Evolutionary conservation across 2,113 vertebrate species (phyloP).

Genomic region (Oryzias celebensis): DNA sequence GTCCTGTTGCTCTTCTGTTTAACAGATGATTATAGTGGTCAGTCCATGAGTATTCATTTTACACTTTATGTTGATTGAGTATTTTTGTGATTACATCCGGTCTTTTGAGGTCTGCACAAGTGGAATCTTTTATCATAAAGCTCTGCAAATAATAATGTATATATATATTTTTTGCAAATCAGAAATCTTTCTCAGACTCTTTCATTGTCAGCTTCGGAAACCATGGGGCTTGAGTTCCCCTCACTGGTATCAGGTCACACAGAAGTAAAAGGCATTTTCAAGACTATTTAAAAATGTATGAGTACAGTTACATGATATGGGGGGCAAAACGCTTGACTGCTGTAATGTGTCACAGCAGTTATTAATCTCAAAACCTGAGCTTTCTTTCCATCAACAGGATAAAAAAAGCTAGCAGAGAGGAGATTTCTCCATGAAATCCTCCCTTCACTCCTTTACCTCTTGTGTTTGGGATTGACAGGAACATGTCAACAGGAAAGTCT

Average conservation of each 20-base stretch:
- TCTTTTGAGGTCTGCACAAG: too few species aligned
- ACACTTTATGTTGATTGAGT: too few species aligned
- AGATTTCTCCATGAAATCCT: neutral
- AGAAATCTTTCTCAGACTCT: neutral
- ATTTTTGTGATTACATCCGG: too few species aligned
- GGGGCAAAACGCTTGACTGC: neutral
- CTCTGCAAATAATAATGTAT: too few species aligned
- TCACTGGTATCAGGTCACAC: slow-evolving; percentile 60
- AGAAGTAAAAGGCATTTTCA: slow-evolving; percentile 35
- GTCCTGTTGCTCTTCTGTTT: too few species aligned
- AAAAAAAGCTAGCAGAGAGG: neutral
- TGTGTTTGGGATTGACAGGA: slow-evolving; percentile 33
- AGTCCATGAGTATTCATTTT: too few species aligned
- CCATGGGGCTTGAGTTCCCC: slow-evolving; percentile 15
- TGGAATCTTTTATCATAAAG: too few species aligned
- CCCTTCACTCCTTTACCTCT: neutral
- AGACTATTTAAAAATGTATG: slow-evolving; percentile 66
- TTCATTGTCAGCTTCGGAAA: slow-evolving; percentile 13
- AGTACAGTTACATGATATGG: slow-evolving; percentile 46
- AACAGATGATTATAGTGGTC: too few species aligned
- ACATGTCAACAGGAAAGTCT: slow-evolving; percentile 56
- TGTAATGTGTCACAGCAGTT: slow-evolving; percentile 14
- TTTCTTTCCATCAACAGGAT: neutral
- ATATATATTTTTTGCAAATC: too few species aligned
- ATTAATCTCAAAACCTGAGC: neutral